Conservation (phyloP, 2,888 invertebrate genomes). For the Psococerastis gibbosa region DNA sequence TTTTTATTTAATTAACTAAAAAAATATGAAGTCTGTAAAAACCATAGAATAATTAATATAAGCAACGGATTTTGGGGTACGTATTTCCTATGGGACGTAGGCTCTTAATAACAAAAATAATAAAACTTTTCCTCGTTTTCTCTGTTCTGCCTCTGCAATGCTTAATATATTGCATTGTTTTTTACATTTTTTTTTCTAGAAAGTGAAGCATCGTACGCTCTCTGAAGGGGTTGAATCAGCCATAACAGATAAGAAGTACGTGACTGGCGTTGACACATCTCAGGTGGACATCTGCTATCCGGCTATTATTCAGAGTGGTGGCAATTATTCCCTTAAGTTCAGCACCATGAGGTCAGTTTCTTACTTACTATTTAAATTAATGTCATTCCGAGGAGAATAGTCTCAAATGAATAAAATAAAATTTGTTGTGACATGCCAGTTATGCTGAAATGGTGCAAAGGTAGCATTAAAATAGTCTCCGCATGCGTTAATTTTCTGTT, state of each 20-base stretch:
- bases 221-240: constrained; percentile 90
- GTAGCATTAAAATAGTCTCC: too few relatives aligned
- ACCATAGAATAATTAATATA: too few relatives aligned
- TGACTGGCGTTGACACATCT: constrained; percentile 68
- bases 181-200: constrained; percentile 40
- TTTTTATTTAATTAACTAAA: too few relatives aligned
- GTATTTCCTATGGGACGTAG: neutral
- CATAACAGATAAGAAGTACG: constrained; percentile 88
- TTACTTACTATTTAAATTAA: constrained; percentile 6
- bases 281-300: constrained; percentile 97
- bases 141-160: neutral
- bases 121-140: constrained; percentile 5
- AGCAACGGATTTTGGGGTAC: too few relatives aligned
- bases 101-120: neutral
- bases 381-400: too few relatives aligned
- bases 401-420: too few relatives aligned
- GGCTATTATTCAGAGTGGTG: constrained; percentile 97
- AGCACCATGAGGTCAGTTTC: constrained; percentile 46
- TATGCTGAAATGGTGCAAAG: too few relatives aligned
- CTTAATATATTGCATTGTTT: neutral
- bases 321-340: constrained; percentile 93
- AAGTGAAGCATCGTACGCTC: constrained; percentile 88
- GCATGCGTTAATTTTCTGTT: too few relatives aligned
- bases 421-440: too few relatives aligned
- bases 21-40: too few relatives aligned